Conservation (phyloP, 1,140 invertebrate species). For the Stenopsyche tienmushanensis region DNA sequence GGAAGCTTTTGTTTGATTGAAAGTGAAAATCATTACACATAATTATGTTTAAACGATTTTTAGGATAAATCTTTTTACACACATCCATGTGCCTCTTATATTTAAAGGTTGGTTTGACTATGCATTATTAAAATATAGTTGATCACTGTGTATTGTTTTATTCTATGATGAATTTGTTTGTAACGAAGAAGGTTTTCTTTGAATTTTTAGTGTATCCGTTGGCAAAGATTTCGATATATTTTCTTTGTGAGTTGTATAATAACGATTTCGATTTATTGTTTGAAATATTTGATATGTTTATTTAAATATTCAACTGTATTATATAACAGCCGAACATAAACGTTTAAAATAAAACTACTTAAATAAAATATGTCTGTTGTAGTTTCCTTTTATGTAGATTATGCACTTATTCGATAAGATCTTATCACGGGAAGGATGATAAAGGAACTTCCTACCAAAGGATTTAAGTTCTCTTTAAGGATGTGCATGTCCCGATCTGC, state of each 20-base stretch:
- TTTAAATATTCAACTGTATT: not conserved
- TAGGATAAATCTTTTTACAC: constrained; percentile 6
- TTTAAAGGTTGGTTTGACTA: constrained; percentile 1
- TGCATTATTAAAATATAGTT: constrained; percentile 1
- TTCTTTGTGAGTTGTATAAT: constrained; percentile 5
- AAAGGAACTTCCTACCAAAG: too few species aligned
- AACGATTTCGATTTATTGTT: constrained; percentile 3
- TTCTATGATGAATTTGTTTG: not conserved
- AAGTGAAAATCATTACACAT: not conserved
- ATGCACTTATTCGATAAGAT: not conserved
- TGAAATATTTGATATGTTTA: constrained; percentile 18
- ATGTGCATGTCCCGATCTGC: too few species aligned
- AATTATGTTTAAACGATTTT: not conserved
- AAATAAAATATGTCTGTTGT: not conserved
- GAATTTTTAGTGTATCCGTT: not conserved
- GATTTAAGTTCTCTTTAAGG: too few species aligned
- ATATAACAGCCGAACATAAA: not conserved
- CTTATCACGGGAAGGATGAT: not conserved
- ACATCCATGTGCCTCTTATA: constrained; percentile 2
- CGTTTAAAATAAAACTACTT: too few species aligned
- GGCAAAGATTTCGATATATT: not conserved
- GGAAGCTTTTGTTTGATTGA: too few species aligned
- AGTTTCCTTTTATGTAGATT: not conserved
- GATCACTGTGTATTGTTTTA: not conserved
- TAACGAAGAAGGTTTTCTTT: not conserved